phyloP scores from a whole-genome alignment of 2,888 invertebrate genomes.

The Tiphia femorata region DNA sequence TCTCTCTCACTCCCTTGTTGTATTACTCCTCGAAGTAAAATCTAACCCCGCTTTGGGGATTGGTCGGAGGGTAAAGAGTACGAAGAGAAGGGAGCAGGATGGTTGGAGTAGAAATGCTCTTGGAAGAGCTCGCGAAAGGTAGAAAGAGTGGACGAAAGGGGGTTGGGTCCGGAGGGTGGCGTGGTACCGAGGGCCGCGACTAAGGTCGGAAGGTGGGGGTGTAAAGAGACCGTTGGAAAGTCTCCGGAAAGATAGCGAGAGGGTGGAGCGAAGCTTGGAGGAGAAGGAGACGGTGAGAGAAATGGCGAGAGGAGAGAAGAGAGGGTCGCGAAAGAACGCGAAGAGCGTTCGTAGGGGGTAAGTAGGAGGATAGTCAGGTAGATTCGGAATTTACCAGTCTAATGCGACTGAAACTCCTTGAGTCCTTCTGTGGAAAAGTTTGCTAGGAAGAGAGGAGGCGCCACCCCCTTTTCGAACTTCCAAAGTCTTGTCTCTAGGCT shows the following conservation, averaged over 20 bases:
- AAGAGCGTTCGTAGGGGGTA: constrained; percentile 9
- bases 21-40: constrained; percentile 47
- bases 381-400: constrained; percentile 55
- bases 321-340: constrained; percentile 7
- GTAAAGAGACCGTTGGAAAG: constrained; percentile 1
- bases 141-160: background rate
- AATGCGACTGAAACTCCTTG: constrained; percentile 49
- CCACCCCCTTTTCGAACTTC: constrained; percentile 23
- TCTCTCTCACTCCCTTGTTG: constrained; percentile 32
- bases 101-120: background rate
- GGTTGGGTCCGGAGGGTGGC: background rate
- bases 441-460: too few species aligned
- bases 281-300: background rate
- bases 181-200: background rate
- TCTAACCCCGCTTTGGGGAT: constrained; percentile 26
- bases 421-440: constrained; percentile 34
- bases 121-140: background rate
- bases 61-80: constrained; percentile 2
- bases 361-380: constrained; percentile 24
- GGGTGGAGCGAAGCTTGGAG: background rate
- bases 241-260: background rate
- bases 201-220: constrained; percentile 6
- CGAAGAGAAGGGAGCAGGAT: background rate
- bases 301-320: constrained; percentile 5
- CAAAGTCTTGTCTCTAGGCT: constrained; percentile 18